A percentile compares a stretch with the other conserved stretches of the same genome.
Conservation (phyloP, 1,140 invertebrate species). For the Drosophila simulans region DNA sequence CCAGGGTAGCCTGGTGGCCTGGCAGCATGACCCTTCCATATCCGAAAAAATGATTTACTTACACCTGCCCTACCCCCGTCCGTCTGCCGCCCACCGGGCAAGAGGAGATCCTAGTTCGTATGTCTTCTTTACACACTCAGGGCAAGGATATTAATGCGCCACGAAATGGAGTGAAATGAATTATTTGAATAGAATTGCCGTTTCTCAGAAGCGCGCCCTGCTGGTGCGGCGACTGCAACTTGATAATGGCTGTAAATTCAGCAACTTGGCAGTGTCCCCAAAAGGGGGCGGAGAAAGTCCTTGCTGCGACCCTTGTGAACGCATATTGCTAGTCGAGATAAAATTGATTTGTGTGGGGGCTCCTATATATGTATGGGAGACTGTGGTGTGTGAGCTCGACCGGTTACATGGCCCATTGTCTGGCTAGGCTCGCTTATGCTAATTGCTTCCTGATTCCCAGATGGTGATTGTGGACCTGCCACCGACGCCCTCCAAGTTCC, state of each 20-base stretch:
- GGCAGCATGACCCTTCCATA: background rate
- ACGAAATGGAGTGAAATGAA: conserved; percentile 84
- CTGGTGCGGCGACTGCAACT: conserved; percentile 56
- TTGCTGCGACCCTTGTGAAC: conserved; percentile 38
- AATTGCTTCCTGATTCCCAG: conserved; percentile 81
- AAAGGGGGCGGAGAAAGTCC: conserved; percentile 23
- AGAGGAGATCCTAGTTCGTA: conserved; percentile 58
- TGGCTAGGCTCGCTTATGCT: conserved; percentile 41
- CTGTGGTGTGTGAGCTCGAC: conserved; percentile 9
- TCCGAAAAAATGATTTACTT: conserved; percentile 74
- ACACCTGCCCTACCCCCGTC: conserved; percentile 55
- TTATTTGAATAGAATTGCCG: conserved; percentile 84
- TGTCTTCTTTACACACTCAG: conserved; percentile 80
- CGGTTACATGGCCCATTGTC: conserved; percentile 8
- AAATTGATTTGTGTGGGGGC: conserved; percentile 81
- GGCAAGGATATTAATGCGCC: conserved; percentile 80
- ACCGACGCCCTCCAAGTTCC: conserved; percentile 96
- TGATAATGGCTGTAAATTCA: conserved; percentile 81
- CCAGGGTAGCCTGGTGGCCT: background rate
- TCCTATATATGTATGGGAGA: background rate
- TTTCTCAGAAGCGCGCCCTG: conserved; percentile 48
- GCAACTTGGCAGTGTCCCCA: conserved; percentile 40
- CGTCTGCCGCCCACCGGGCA: background rate
- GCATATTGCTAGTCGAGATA: conserved; percentile 81
- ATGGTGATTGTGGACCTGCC: conserved; percentile 90